Base-by-base conservation (phyloP, 2,797 vertebrate genomes). In the Phoeniculus purpureus region DNA sequence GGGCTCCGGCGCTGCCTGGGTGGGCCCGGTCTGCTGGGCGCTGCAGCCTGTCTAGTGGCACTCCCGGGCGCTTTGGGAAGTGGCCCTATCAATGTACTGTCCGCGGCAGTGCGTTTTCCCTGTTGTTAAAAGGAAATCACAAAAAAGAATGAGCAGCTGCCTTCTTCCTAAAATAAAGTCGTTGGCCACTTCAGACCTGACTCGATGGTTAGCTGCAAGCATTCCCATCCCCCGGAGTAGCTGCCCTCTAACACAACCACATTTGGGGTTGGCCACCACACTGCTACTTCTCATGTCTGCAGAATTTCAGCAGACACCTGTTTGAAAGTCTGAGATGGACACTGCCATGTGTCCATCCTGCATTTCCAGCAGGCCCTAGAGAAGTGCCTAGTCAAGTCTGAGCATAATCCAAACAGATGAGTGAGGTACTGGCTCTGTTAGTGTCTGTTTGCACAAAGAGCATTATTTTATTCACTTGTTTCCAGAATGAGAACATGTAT, bases 341-440 rank as follows among this genome's bases (percentile, higher is more conserved):
- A 4, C 9, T 1, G 14, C 45, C 3, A 1, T 4, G 16, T 64
- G 14, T 18, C 54, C 0, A 0, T 3, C 2, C 5, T 40, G 9
- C 4, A 25, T 16, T 43, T 51, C 22, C 60, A 1, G 9, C 0
- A 3, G 54, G 47, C 43, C 74, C 45, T 20, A 2, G 13, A 62
- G 62, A 55, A 15, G 14, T 23, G 32, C 32, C 37, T 23, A 48
- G 13, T 31, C 20, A 12, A 18, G 59, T 40, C 47, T 20, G 7
- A 79, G 64, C 32, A 6, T 7, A 32, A 11, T 6, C 40, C 47
- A 10, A 10, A 29, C 48, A 18, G 0, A 0, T 20, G 6, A 31
- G 20, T 3, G 12, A 31, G 13, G 18, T 12, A 12, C 9, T 67
- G 82, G 43, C 79, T 81, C 67, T 67, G n/a, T 64, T 51, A 29